Base-by-base conservation (phyloP, 2,888 invertebrate species). In the Aporophyla lueneburgensis region DNA sequence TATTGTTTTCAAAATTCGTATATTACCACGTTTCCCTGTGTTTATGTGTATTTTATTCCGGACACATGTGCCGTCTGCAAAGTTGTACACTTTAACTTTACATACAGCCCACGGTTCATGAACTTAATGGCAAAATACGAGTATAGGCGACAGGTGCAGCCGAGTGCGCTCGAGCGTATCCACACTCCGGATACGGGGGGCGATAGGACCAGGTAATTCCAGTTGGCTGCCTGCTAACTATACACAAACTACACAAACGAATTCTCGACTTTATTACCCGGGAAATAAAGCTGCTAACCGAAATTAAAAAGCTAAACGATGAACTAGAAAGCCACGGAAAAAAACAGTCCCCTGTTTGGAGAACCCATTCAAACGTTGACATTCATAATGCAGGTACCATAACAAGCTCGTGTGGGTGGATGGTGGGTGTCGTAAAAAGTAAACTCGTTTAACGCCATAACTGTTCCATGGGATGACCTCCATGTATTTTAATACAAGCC, bases 111-210 rank as follows among this genome's bases (percentile, higher is more conserved):
- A 63, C 66, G 69, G 71, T 78, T 78, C 80, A 80, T 82, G 85
- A 87, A 74, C 69, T 81, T 81, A 80, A 76, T 75, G 89, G 89
- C 89, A 89, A 90, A 70, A 84, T 83, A 71, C 67, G 65, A 65
- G 74, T 66, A 76, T 16, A 58, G 89, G 91, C 92, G 95, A 94
- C 96, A 96, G 96, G 96, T 96, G 96, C 92, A 87, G 81, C 86
- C 89, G 90, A 92, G 94, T 84, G 90, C 94, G 90, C 85, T 90
- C 92, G 86, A 93, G 91, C 95, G 93, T 90, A 90, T 91, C 92
- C 73, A 75, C 88, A 84, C 87, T 91, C 90, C 93, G 93, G 91
- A 92, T 92, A 91, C 90, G 80, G 79, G 90, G 71, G 92, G 92
- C 91, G 91, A 93, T 92, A 92, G 89, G 89, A 89, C 89, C 90